These are phyloP conservation scores for Drymonia ruficornis DNA, from an alignment of 2,888 invertebrate genomes.

Conservation along the genomic window DNA sequence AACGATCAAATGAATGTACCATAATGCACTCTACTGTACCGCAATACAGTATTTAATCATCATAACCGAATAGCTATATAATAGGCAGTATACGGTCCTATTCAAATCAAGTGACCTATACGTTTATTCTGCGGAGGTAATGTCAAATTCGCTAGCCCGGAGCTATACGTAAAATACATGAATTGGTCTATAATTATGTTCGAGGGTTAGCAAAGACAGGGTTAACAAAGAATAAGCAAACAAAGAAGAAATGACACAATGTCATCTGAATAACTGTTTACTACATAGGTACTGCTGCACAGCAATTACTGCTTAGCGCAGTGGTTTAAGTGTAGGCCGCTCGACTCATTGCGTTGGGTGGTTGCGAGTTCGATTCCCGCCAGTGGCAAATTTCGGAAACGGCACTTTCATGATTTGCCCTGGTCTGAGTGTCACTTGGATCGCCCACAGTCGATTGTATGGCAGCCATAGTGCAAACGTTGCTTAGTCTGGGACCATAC, in stretches of 20 bases:
- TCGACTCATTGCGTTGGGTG: too few relatives aligned
- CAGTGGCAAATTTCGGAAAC: too few relatives aligned
- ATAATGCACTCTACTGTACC: slow-evolving; percentile 2
- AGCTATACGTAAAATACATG: neutral
- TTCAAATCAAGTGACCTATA: slow-evolving; percentile 33
- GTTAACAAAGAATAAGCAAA: slow-evolving; percentile 10
- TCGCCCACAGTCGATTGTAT: too few relatives aligned
- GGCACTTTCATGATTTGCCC: too few relatives aligned
- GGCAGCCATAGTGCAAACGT: too few relatives aligned
- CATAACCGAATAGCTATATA: slow-evolving; percentile 23
- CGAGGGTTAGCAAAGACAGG: slow-evolving; percentile 15
- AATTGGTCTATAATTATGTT: slow-evolving; percentile 27
- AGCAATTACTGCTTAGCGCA: too few relatives aligned
- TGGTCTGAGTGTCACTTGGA: too few relatives aligned
- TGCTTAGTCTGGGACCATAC: too few relatives aligned
- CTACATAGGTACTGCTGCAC: too few relatives aligned
- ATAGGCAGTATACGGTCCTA: slow-evolving; percentile 32
- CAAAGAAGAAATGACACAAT: neutral
- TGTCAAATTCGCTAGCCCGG: slow-evolving; percentile 3
- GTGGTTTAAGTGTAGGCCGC: too few relatives aligned
- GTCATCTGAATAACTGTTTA: too few relatives aligned
- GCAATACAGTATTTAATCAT: slow-evolving; percentile 31
- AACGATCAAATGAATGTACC: neutral
- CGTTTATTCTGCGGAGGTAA: slow-evolving; percentile 4
- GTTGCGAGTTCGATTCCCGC: too few relatives aligned